Base-by-base conservation (phyloP, 2,113 vertebrate genomes). In the Eublepharis macularius region DNA sequence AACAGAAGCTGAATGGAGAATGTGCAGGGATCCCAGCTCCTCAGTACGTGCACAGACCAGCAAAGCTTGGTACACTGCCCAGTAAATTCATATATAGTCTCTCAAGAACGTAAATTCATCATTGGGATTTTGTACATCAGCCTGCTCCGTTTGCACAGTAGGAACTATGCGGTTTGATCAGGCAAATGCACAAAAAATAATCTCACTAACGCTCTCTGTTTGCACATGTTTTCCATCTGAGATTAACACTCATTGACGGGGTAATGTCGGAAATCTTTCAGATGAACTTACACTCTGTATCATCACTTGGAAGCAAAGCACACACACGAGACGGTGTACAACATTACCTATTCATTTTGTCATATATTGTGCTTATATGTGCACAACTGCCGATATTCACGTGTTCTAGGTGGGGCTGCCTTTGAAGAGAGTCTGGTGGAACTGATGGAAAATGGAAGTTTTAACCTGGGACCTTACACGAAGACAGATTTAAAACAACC, bases 21-120 rank as follows among this genome's bases (percentile, higher is more conserved):
- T 4, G 32, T n/a, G 63, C 16, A 7, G 19, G 43, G 6, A 68
- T 14, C 47, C 29, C 32, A 2, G 78, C 39, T 21, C n/a, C 24
- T 1, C 6, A 24, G 76, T 36, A 57, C 39, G 10, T n/a, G 6
- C 32, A 9, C 74, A 49, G 7, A 47, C n/a, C 29, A 29, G 43
- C 7, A 47, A 32, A 47, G 47, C 24, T 49, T 13, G 29, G 29
- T 9, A 47, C 7, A 29, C 12, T 13, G 24, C 13, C 57, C 39
- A 32, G 9, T 1, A 6, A 4, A 7, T 13, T 4, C 10, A 21
- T 4, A 11, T 14, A 13, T 17, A 45, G 57, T 14, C 0, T 32
- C 77, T 13, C 5, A 17, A 16, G 76, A 17, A n/a, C 9, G 7
- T 29, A 39, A 79, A 63, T 43, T 60, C 39, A 32, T 39, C 36